phyloP scores from a whole-genome alignment of 1,140 invertebrate species.

The Steinernema feltiae region DNA sequence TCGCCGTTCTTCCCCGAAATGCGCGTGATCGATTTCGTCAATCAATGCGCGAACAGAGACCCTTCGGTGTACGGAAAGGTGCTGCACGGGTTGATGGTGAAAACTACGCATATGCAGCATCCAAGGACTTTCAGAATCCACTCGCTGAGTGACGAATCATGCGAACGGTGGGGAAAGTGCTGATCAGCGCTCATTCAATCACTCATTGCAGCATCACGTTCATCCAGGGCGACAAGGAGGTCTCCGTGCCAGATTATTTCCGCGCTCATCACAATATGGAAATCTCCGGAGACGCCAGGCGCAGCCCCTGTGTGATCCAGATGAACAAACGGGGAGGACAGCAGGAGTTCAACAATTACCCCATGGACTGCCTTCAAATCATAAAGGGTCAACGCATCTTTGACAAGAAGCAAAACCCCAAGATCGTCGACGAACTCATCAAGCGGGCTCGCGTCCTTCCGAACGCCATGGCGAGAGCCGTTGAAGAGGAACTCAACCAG shows the following conservation, averaged over 20 bases:
- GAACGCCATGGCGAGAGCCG: neutral
- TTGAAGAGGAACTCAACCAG: neutral
- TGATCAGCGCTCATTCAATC: too few relatives aligned
- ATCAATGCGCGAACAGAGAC: neutral
- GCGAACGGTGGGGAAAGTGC: too few relatives aligned
- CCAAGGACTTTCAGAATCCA: neutral
- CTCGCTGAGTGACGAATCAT: neutral
- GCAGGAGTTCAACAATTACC: slow-evolving; percentile 9
- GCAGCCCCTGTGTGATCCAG: slow-evolving; percentile 17
- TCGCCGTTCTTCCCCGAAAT: slow-evolving; percentile 24
- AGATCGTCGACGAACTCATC: neutral
- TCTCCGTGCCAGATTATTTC: slow-evolving; percentile 18
- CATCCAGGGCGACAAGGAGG: neutral
- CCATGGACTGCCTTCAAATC: slow-evolving; percentile 24
- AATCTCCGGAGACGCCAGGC: neutral
- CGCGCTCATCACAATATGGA: slow-evolving; percentile 16
- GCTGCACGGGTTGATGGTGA: slow-evolving; percentile 14
- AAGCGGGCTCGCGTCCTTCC: neutral
- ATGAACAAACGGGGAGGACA: neutral
- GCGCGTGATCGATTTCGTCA: neutral
- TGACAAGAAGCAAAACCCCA: slow-evolving; percentile 16
- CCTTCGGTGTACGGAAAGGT: neutral
- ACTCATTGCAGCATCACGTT: slow-evolving; percentile 19
- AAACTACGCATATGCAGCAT: slow-evolving; percentile 24
- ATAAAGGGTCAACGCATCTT: slow-evolving; percentile 21